Evolutionary conservation across 2,797 vertebrate genomes (phyloP).

Genomic region (Pangasius djambal): DNA sequence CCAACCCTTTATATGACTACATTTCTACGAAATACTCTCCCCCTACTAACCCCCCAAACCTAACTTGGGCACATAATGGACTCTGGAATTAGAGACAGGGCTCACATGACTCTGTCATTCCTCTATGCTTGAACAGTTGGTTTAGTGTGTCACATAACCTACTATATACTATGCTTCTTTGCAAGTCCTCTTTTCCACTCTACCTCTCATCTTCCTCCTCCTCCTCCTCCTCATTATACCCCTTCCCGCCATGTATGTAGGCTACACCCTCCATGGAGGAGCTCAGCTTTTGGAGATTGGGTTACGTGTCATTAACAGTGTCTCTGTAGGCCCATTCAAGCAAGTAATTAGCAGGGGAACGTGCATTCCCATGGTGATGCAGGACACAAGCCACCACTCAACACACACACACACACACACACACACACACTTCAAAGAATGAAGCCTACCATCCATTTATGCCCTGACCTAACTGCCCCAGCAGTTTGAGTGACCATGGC

Average conservation of each 20-base stretch:
- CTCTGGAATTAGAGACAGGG: conserved; percentile 50
- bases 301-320: conserved; percentile 64
- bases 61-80: conserved; percentile 41
- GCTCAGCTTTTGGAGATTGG: conserved; percentile 57
- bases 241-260: conserved; percentile 11
- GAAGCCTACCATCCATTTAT: conserved; percentile 19
- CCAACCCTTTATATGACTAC: conserved; percentile 29
- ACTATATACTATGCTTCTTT: conserved; percentile 38
- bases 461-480: conserved; percentile 50
- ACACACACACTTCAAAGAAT: conserved; percentile 44
- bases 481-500: conserved; percentile 50
- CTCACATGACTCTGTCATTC: conserved; percentile 50
- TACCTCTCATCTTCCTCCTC: conserved; percentile 13
- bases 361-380: conserved; percentile 73
- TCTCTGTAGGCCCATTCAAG: conserved; percentile 71
- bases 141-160: conserved; percentile 54
- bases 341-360: conserved; percentile 76
- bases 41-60: not conserved
- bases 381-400: conserved; percentile 58
- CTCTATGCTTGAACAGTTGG: conserved; percentile 54
- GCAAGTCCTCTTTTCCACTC: conserved; percentile 48
- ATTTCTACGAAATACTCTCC: not conserved
- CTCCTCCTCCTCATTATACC: conserved; percentile 7
- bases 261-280: conserved; percentile 47
- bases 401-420: conserved; percentile 44